phyloP scores from a whole-genome alignment of 2,888 invertebrate genomes.

The Sphinx pinastri region DNA sequence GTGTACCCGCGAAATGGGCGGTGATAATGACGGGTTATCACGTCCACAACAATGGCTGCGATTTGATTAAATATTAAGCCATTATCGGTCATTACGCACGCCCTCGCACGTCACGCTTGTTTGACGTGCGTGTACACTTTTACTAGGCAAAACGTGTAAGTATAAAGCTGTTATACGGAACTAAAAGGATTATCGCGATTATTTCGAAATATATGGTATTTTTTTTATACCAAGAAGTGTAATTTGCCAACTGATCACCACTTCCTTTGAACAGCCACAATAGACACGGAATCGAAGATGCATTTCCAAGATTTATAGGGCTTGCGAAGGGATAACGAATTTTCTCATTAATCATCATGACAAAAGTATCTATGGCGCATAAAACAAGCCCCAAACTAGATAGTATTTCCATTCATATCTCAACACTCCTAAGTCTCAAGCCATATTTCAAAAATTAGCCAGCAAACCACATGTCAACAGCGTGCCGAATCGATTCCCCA shows the following conservation, averaged over 20 bases:
- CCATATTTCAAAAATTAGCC: not conserved
- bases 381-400: not conserved
- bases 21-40: slow-evolving; percentile 57
- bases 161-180: not conserved
- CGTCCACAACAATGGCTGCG: slow-evolving; percentile 41
- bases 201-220: too few species aligned
- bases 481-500: slow-evolving; percentile 24
- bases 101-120: not conserved
- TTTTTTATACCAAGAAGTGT: too few species aligned
- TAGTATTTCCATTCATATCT: not conserved
- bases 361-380: too few species aligned
- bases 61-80: slow-evolving; percentile 64
- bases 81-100: slow-evolving; percentile 44
- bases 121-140: not conserved
- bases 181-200: too few species aligned
- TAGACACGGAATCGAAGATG: too few species aligned
- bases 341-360: too few species aligned
- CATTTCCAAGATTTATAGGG: too few species aligned
- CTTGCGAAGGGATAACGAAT: too few species aligned
- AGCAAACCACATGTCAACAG: slow-evolving; percentile 5
- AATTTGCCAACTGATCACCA: too few species aligned
- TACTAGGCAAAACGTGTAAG: not conserved
- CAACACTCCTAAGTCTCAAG: not conserved
- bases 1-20: slow-evolving; percentile 38
- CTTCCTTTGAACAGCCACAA: too few species aligned